phyloP scores from a whole-genome alignment of 2,113 vertebrate genomes.

The Macrotis lagotis region DNA sequence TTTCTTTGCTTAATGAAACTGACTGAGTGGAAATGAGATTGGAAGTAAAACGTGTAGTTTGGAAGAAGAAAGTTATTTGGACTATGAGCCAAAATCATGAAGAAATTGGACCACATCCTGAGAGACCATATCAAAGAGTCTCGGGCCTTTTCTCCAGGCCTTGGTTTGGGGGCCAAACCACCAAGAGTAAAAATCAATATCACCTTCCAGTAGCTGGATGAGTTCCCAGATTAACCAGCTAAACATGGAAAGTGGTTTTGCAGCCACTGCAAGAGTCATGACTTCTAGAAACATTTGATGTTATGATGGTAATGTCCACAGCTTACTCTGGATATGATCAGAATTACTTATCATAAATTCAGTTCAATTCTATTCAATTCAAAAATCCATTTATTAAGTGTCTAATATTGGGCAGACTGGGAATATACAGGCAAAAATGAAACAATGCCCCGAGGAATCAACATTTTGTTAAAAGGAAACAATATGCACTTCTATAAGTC shows the following conservation, averaged over 20 bases:
- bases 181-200: slow-evolving; percentile 34
- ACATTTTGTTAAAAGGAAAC: not conserved
- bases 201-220: slow-evolving; percentile 42
- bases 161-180: not conserved
- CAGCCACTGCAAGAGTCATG: slow-evolving; percentile 7
- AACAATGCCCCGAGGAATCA: not conserved
- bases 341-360: not conserved
- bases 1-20: slow-evolving; percentile 23
- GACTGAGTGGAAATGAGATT: not conserved
- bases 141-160: not conserved
- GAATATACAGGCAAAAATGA: not conserved
- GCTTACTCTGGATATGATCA: slow-evolving; percentile 39
- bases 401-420: not conserved
- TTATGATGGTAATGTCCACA: not conserved
- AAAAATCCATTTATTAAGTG: not conserved
- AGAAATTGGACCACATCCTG: not conserved
- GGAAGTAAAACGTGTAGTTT: slow-evolving; percentile 4
- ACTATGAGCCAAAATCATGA: slow-evolving; percentile 25
- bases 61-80: slow-evolving; percentile 8
- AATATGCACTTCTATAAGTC: not conserved
- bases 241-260: slow-evolving; percentile 15
- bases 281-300: not conserved
- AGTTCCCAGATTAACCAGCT: slow-evolving; percentile 18
- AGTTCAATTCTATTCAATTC: slow-evolving; percentile 1
- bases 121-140: not conserved